Conservation (phyloP, 2,797 vertebrate species). For the Rhadinocentrus ornatus region DNA sequence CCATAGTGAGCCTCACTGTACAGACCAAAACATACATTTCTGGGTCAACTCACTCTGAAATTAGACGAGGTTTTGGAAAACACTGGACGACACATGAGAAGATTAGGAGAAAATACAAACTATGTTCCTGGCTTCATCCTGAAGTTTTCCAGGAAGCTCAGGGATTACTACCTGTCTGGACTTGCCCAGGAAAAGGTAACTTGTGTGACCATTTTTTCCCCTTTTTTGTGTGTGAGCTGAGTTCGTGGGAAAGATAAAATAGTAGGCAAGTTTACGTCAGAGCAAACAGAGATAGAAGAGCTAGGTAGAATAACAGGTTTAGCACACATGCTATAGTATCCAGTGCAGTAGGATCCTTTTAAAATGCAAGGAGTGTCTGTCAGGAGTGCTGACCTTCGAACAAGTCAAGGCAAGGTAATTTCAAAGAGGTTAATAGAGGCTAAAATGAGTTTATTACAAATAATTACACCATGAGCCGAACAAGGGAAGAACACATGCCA, state of each 20-base stretch:
- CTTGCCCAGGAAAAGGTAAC: conserved; percentile 77
- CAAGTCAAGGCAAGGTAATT: conserved; percentile 41
- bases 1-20: conserved; percentile 1
- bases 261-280: conserved; percentile 11
- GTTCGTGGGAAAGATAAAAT: conserved; percentile 35
- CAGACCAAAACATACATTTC: conserved; percentile 34
- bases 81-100: conserved; percentile 55
- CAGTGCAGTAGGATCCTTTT: conserved; percentile 1
- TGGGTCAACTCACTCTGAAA: neutral
- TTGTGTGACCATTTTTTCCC: conserved; percentile 21
- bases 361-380: conserved; percentile 17
- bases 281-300: conserved; percentile 1
- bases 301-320: conserved; percentile 51
- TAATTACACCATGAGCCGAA: conserved; percentile 24
- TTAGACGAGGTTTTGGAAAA: conserved; percentile 3
- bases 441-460: conserved; percentile 21
- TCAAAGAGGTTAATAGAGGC: conserved; percentile 35
- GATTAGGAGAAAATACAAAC: conserved; percentile 44
- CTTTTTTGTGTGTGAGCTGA: neutral
- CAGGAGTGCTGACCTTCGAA: conserved; percentile 49
- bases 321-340: neutral
- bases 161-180: conserved; percentile 73
- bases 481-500: neutral
- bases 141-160: conserved; percentile 80
- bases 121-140: conserved; percentile 51